Percentiles rank a stretch among this genome's conserved stretches.
Conservation (phyloP, 2,797 vertebrate genomes). For the Emydoidea blandingii region DNA sequence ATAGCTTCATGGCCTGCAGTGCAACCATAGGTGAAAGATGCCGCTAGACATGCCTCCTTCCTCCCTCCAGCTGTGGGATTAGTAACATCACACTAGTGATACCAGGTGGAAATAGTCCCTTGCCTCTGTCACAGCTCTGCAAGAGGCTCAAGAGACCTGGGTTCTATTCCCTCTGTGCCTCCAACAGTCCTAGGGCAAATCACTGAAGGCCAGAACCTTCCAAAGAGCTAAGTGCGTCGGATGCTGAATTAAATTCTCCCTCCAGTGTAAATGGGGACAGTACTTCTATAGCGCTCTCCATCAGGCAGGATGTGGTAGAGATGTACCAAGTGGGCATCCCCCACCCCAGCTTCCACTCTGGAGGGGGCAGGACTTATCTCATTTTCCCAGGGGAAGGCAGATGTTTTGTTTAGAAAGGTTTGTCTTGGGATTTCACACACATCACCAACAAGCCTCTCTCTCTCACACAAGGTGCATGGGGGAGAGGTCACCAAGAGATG, state of each 20-base stretch:
- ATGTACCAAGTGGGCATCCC: not conserved
- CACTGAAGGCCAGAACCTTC: not conserved
- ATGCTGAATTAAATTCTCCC: not conserved
- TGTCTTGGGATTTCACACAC: not conserved
- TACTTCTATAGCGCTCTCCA: not conserved
- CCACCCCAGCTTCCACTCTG: not conserved
- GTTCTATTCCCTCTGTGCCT: not conserved
- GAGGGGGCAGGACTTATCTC: not conserved
- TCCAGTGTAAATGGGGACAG: not conserved
- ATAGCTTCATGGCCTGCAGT: not conserved
- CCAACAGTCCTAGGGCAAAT: not conserved
- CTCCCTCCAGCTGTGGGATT: not conserved
- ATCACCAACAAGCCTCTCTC: not conserved
- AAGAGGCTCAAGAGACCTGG: not conserved
- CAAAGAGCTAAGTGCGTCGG: not conserved
- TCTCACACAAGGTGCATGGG: not conserved
- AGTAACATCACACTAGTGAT: not conserved
- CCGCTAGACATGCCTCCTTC: not conserved
- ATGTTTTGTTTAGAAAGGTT: not conserved
- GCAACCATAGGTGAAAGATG: not conserved
- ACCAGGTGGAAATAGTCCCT: not conserved
- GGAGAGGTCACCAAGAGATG: not conserved
- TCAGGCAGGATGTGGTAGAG: not conserved
- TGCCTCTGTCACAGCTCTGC: not conserved
- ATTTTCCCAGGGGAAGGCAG: not conserved